Evolutionary conservation across 2,888 invertebrate species (phyloP), one percentile per base, ranked within the genome.

Genomic region (Clistopyga incitator): DNA sequence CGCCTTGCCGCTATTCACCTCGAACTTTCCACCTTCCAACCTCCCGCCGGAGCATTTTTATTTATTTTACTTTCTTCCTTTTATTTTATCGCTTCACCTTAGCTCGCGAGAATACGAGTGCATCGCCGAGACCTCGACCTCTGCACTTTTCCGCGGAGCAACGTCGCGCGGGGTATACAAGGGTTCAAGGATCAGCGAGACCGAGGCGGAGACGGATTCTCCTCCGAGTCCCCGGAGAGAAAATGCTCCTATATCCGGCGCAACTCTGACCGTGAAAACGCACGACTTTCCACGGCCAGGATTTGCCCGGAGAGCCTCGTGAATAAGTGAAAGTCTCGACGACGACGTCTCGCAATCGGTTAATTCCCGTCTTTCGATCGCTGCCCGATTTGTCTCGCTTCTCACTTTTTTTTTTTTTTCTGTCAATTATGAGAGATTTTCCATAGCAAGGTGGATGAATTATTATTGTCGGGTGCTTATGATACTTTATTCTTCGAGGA

Each of bases 191-290:
- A 82, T 78, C 72, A 81, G 52, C 25, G 59, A 67, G 59, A 72
- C 47, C 54, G 64, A 25, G 52, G 64, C 68, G 68, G 56, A 75
- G 78, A 82, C 75, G 82, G 68, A 82, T 78, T 50, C n/a, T n/a
- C n/a, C n/a, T n/a, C 54, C 65, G n/a, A n/a, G 64, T 76, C 71
- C 76, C 68, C 18, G n/a, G 64, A 76, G 64, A 76, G 68, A 76
- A 52, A 68, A 54, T 54, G 29, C 42, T 56, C 50, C 42, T 77
- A 68, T 61, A 50, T 67, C 38, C 67, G 25, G 2, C 65, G 54
- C n/a, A n/a, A n/a, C 64, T 77, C 68, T 64, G 82, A 78, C 82
- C 78, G 75, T 82, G 78, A 82, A 82, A 82, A 70, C 70, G 75
- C 75, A 29, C 47, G 68, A 47, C 77, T 50, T 52, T 78, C 13